phyloP scores from a whole-genome alignment of 35 echinoderm and acorn worm genomes.

The Hemicentrotus pulcherrimus region DNA sequence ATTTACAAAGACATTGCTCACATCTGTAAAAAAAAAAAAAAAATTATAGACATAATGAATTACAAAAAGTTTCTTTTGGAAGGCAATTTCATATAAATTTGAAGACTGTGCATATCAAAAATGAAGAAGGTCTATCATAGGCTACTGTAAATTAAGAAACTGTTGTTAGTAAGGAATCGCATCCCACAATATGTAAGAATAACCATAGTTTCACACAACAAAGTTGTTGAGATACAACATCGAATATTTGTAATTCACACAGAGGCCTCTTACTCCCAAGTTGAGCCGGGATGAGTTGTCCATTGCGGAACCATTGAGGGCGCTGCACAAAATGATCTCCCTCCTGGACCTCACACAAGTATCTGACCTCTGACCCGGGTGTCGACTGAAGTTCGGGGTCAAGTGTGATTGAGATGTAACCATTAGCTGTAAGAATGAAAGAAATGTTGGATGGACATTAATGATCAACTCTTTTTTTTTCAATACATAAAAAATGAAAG shows the following conservation, averaged over 20 bases:
- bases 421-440: conserved; percentile 51
- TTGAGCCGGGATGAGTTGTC: conserved; percentile 19
- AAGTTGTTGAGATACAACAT: too few species aligned
- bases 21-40: not conserved
- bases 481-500: too few species aligned
- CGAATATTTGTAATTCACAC: not conserved
- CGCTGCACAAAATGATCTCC: conserved; percentile 79
- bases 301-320: conserved; percentile 71
- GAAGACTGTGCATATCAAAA: too few species aligned
- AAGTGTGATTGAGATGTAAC: conserved; percentile 63
- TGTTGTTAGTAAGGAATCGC: too few species aligned
- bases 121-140: too few species aligned
- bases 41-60: not conserved
- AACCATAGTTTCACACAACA: too few species aligned
- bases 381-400: conserved; percentile 29
- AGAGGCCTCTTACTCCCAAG: not conserved
- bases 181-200: too few species aligned
- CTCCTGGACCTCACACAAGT: conserved; percentile 58
- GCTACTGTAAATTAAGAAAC: too few species aligned
- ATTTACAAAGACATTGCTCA: conserved; percentile 23
- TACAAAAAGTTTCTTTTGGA: not conserved
- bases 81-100: too few species aligned
- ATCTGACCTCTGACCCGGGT: conserved; percentile 54
- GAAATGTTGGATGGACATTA: not conserved
- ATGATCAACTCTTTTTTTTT: too few species aligned